These are phyloP conservation scores for Dipodomys ordii DNA, from an alignment of 2,113 vertebrate species.

Conservation along the genomic window DNA sequence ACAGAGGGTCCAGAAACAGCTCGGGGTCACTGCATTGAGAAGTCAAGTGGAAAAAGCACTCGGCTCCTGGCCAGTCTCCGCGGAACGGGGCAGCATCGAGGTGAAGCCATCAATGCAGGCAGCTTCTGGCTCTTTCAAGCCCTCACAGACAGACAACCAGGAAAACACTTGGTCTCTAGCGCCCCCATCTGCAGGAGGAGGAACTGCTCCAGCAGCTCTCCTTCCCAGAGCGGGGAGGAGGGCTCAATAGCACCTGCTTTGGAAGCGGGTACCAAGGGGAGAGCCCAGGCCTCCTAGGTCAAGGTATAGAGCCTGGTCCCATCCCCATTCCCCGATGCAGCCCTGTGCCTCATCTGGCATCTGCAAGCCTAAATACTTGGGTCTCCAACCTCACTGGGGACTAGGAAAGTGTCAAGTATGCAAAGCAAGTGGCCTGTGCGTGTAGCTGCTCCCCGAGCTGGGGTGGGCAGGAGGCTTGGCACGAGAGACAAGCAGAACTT, in stretches of 20 bases:
- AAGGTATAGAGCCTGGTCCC: not conserved
- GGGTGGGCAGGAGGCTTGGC: not conserved
- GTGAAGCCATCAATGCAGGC: not conserved
- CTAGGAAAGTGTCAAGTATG: not conserved
- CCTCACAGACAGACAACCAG: not conserved
- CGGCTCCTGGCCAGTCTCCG: not conserved
- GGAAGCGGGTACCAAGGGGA: not conserved
- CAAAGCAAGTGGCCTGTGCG: not conserved
- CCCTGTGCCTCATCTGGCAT: not conserved
- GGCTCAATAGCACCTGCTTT: no score
- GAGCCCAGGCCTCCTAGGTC: not conserved
- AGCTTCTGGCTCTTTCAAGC: not conserved
- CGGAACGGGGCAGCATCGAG: accelerated
- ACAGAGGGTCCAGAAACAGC: not conserved
- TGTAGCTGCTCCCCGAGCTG: not conserved
- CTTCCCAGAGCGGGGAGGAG: accelerated
- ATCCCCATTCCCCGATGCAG: not conserved
- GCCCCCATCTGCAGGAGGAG: not conserved
- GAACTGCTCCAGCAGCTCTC: not conserved
- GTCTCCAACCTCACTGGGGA: not conserved
- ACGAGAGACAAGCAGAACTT: not conserved
- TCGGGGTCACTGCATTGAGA: not conserved
- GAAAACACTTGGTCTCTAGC: constrained; percentile 10
- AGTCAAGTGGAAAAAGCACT: accelerated
- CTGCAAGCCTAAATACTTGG: not conserved